Base-by-base conservation (phyloP, 53 echinoderm and acorn worm genomes). In the Echinometra lucunter region DNA sequence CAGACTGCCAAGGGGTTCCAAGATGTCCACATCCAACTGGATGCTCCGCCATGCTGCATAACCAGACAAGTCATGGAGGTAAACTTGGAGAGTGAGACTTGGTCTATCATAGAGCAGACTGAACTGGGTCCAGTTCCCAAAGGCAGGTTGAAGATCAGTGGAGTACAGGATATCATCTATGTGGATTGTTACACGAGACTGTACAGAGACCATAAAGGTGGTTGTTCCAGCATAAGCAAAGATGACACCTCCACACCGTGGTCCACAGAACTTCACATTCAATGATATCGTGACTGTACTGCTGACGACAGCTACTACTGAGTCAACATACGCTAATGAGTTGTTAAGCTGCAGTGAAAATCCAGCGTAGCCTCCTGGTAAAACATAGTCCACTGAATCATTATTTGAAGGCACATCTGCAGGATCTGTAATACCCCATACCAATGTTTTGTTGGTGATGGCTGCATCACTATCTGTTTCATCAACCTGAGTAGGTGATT, bases 191-290 rank as follows among this genome's bases (percentile, higher is more conserved):
- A 98, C 91, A 32, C 92, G 92, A 38, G 92, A 91, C n/a, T 94
- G 89, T 28, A 95, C 94, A 0, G 97, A 95, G 25, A 98, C 89
- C 63, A 95, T 95, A 70, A 98, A 97, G 18, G 98, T 98, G 57
- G 95, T 91, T 40, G 94, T 80, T 53, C 91, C 69, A 17, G 96
- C 94, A 47, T 94, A 98, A 28, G 98, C 97, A 57, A 98, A 92
- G 56, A 98, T 95, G 4, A 96, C 96, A 11, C 98, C 98, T 66
- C 97, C 96, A 66, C 98, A 97, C 34, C 66, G 60, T 69, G 80
- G 75, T 11, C 94, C 56, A 75, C 97, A 97, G 30, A 96, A 96
- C 94, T 96, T 98, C 32, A 98, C 88, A 57, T 96, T 74, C 45
- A 98, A 90, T 37, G 96, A 96, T 28, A 98, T 70, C 8, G 96